Base-by-base conservation (phyloP, 2,888 invertebrate species). In the Eupithecia subfuscata region DNA sequence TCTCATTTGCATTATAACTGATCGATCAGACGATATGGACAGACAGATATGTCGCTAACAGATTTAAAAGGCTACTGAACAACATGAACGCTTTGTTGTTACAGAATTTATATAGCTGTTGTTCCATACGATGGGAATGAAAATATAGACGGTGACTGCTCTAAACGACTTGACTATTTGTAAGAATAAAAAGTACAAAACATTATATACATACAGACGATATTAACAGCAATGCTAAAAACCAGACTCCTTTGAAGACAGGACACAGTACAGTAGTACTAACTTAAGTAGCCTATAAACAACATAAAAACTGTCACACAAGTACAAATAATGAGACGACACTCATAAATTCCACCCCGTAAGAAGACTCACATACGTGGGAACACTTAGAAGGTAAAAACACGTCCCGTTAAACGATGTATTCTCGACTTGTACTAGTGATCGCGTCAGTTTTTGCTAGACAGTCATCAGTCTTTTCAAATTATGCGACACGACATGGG, bases 1-100 rank as follows among this genome's bases (percentile, higher is more conserved):
- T 65, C 81, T 83, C 79, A 84, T 87, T 87, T 84, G 80, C 84
- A 86, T 86, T 75, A 85, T 81, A 87, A 84, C 76, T 76, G 80
- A 81, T 78, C 75, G 74, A 78, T 71, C 60, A 60, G 68, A 9
- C 56, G 22, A 67, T 71, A 77, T 70, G 76, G 65, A n/a, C 73
- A 69, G 45, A 34, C 65, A 73, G 45, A 34, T 25, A 56, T 34
- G 74, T 67, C 68, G 67, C 75, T 48, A 22, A 45, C 16, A 45
- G 14, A 43, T 43, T 8, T 43, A 25, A 22, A 22, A 7, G 25
- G 16, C 22, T n/a, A 14, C 22, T 45, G 14, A 40, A 68, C 43
- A 25, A n/a, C 11, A 65, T n/a, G 65, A 34, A 67, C n/a, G 30
- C 11, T 37, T 63, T 30, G 30, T 14, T 64, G 18, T 18, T 40